phyloP scores from a whole-genome alignment of 1,140 invertebrate species.

The Eumeta japonica region DNA sequence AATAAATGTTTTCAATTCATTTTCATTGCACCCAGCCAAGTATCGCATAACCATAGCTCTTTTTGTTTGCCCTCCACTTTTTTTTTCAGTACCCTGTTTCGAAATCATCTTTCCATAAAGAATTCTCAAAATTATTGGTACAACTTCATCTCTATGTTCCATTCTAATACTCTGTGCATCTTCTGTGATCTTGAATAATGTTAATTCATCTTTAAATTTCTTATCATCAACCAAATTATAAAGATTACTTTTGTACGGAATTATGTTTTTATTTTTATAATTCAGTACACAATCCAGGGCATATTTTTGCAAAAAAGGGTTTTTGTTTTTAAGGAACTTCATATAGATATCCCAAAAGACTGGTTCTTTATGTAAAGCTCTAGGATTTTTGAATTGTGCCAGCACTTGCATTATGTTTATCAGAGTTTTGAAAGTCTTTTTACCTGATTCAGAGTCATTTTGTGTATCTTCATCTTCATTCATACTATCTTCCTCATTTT shows the following conservation, averaged over 20 bases:
- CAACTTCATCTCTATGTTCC: constrained; percentile 72
- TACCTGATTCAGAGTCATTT: constrained; percentile 41
- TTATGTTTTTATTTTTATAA: constrained; percentile 74
- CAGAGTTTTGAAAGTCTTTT: constrained; percentile 64
- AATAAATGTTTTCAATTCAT: constrained; percentile 77
- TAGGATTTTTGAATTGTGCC: constrained; percentile 77
- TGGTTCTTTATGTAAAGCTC: constrained; percentile 71
- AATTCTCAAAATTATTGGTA: constrained; percentile 82
- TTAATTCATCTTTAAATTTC: constrained; percentile 81
- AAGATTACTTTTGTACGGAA: constrained; percentile 76
- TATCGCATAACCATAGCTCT: constrained; percentile 80
- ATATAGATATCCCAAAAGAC: constrained; percentile 74
- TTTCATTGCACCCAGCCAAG: constrained; percentile 74
- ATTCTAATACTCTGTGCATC: constrained; percentile 66
- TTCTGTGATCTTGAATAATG: constrained; percentile 73
- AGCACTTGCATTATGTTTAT: constrained; percentile 76
- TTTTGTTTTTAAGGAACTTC: constrained; percentile 77
- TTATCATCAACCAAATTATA: constrained; percentile 81
- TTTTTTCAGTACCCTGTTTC: constrained; percentile 74
- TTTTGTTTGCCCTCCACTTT: constrained; percentile 65
- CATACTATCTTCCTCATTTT: constrained; percentile 40
- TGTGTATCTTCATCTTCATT: constrained; percentile 21
- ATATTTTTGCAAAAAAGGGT: constrained; percentile 76
- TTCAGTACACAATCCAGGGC: constrained; percentile 82
- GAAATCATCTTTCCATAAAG: constrained; percentile 87